A percentile compares a stretch with the other conserved stretches of the same genome.
Conservation (phyloP, 2,888 invertebrate species). For the Cremastobaeus sp. region DNA sequence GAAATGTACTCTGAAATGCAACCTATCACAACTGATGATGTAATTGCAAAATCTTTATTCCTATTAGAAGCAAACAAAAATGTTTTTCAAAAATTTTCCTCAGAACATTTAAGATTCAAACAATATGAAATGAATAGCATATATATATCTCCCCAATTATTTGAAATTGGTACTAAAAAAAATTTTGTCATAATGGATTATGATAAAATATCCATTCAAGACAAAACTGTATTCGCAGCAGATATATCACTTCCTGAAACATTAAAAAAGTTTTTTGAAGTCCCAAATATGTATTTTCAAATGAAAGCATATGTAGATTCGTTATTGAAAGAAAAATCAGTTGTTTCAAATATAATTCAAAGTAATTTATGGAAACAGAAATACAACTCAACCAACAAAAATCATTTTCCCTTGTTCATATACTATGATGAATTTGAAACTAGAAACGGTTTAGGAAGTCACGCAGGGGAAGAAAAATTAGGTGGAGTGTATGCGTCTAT, state of each 20-base stretch:
- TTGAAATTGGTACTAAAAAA: neutral
- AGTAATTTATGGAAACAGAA: conserved; percentile 39
- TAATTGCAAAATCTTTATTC: neutral
- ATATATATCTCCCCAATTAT: conserved; percentile 1
- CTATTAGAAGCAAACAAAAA: too few species aligned
- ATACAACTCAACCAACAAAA: conserved; percentile 10
- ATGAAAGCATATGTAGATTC: conserved; percentile 15
- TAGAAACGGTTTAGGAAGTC: conserved; percentile 35
- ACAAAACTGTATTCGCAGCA: conserved; percentile 43
- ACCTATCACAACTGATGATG: neutral
- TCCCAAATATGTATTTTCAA: conserved; percentile 3
- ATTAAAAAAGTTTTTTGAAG: conserved; percentile 12
- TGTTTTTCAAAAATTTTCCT: neutral
- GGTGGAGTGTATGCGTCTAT: conserved; percentile 36
- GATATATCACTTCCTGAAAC: conserved; percentile 44
- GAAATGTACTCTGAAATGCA: neutral
- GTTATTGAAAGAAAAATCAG: conserved; percentile 6
- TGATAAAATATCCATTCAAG: too few species aligned
- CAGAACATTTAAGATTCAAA: neutral
- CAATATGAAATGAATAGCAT: neutral
- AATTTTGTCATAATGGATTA: too few species aligned
- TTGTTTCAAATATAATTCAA: conserved; percentile 31
- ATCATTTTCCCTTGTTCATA: conserved; percentile 12
- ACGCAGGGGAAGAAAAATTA: too few species aligned
- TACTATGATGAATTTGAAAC: conserved; percentile 46